A percentile compares a stretch with the other conserved stretches of the same genome.
These are phyloP conservation scores for Chlorodrepanis virens DNA, from an alignment of 2,113 vertebrate species.

Conservation along the genomic window DNA sequence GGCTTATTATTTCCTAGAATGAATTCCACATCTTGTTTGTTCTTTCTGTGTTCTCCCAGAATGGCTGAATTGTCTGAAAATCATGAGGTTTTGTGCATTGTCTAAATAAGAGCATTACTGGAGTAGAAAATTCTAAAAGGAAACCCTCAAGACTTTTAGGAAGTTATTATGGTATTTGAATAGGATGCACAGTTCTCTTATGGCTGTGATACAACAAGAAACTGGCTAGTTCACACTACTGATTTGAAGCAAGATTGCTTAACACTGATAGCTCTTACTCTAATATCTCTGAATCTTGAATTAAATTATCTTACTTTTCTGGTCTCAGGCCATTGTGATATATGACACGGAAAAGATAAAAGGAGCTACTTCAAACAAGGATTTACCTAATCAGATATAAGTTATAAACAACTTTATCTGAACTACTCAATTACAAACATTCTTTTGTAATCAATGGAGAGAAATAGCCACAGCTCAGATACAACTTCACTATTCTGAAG, in stretches of 20 bases:
- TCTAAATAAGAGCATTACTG: neutral
- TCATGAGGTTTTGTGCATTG: neutral
- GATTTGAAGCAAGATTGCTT: neutral
- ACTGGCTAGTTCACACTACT: neutral
- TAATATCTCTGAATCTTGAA: neutral
- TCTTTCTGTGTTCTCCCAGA: neutral
- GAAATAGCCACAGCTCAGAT: neutral
- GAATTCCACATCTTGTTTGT: neutral
- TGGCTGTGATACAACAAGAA: neutral
- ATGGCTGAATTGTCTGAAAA: neutral
- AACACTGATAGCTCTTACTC: neutral
- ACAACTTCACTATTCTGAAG: neutral
- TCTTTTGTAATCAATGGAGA: neutral
- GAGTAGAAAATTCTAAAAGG: neutral
- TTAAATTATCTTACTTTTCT: constrained; percentile 1
- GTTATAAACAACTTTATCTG: constrained; percentile 19
- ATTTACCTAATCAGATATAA: neutral
- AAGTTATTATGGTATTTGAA: neutral
- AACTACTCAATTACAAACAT: neutral
- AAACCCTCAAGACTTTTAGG: neutral
- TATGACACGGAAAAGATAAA: neutral
- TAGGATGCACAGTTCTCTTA: neutral
- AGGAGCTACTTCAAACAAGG: neutral
- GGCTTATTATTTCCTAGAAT: neutral
- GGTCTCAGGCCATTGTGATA: neutral